phyloP scores from a whole-genome alignment of 2,888 invertebrate species.

The Polydesmus complanatus region DNA sequence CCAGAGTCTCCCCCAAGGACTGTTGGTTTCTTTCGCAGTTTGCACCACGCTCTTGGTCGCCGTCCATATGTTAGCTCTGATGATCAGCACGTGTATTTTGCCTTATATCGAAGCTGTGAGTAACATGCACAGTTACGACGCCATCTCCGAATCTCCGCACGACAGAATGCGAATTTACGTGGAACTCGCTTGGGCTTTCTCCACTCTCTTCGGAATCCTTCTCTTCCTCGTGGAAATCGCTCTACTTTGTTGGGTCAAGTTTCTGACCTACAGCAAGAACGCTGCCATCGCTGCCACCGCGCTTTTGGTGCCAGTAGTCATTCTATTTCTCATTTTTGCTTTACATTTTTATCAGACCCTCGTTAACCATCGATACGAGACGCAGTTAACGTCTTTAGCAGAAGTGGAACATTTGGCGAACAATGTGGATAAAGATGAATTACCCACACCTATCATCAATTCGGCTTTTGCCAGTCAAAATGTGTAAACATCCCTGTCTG shows the following conservation, averaged over 20 bases:
- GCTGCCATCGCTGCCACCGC: conserved; percentile 67
- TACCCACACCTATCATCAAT: background rate
- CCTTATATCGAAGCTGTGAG: conserved; percentile 89
- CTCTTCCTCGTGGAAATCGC: conserved; percentile 83
- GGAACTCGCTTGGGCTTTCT: conserved; percentile 86
- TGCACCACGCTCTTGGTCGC: conserved; percentile 84
- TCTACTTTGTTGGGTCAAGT: conserved; percentile 87
- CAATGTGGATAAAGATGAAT: background rate
- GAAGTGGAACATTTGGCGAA: background rate
- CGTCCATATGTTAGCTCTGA: conserved; percentile 83
- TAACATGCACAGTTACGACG: conserved; percentile 50
- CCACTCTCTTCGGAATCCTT: conserved; percentile 71
- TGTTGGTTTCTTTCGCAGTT: conserved; percentile 76
- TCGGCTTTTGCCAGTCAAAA: no score
- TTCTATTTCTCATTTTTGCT: conserved; percentile 77
- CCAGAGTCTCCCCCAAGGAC: conserved; percentile 57
- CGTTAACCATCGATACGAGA: conserved; percentile 64
- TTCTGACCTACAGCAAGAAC: conserved; percentile 47
- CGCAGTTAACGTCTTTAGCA: background rate
- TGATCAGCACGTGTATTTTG: conserved; percentile 90
- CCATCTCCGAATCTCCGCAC: conserved; percentile 33
- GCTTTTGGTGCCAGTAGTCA: conserved; percentile 71
- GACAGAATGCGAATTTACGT: conserved; percentile 47
- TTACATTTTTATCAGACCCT: conserved; percentile 81
- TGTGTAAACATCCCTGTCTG: no score